Base-by-base conservation (phyloP, 1,140 invertebrate genomes). In the Amphibalanus amphitrite region DNA sequence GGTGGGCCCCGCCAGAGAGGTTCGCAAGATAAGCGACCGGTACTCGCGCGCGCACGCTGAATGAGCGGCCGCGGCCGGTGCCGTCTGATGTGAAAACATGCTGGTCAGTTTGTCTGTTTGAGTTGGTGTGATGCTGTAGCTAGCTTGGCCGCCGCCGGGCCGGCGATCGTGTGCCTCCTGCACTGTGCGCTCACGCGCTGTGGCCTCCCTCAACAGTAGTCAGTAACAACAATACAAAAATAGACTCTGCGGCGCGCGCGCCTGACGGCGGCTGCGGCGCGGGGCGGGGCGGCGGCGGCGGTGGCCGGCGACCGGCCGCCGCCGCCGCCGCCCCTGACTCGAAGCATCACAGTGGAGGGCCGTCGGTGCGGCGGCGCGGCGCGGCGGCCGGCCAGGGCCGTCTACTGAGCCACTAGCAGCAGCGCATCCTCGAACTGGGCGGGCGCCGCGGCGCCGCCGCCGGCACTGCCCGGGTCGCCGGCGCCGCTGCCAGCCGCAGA, bases 221-320 rank as follows among this genome's bases (percentile, higher is more conserved):
- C 47, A 23, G 47, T 59, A 59, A 59, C 47, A 59, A 59, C 47
- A 59, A 59, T 59, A 59, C 47, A 59, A 59, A 59, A 59, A 59
- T 59, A 59, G 47, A 59, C 47, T 59, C 47, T 59, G 47, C 20
- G 13, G 47, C 47, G 47, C 47, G 10, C 47, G 47, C 47, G 47
- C 47, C 33, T 6, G 33, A 38, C 33, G 33, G 4, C 33, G 33
- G 33, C 15, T 4, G 4, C 33, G 33, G 33, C 33, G 33, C 15
- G 33, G 33, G 33, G 33, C 33, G 33, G 33, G 4, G 33, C 4
- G 1, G 47, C 13, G 47, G 47, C 47, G 47, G 47, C 47, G 47
- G 47, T 20, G 47, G 47, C 47, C 1, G 47, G 10, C 47, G 47
- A 15, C 4, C 33, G 33, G 33, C 33, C 33, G 33, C 64, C 23